These are phyloP conservation scores for Silurus aristotelis DNA, from an alignment of 2,797 vertebrate species.

Conservation along the genomic window DNA sequence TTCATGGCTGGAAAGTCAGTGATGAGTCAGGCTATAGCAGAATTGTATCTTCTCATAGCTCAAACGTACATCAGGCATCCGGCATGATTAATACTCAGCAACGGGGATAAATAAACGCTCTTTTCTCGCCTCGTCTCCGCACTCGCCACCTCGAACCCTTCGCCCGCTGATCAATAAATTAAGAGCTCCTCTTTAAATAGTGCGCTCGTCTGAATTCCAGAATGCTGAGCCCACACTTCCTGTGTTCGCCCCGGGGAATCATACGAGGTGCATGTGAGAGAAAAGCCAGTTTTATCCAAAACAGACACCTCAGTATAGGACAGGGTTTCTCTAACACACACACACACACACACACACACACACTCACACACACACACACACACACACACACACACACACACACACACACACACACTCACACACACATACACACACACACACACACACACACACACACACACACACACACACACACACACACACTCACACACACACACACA, in stretches of 20 bases:
- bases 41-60: constrained; percentile 47
- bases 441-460: too few species aligned
- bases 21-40: constrained; percentile 46
- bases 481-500: background rate
- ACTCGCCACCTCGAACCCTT: constrained; percentile 38
- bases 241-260: constrained; percentile 47
- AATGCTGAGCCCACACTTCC: constrained; percentile 58
- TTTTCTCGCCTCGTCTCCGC: constrained; percentile 51
- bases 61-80: constrained; percentile 46
- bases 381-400: background rate
- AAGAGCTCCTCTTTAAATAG: constrained; percentile 60
- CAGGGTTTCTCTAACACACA: constrained; percentile 8
- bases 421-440: background rate
- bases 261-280: constrained; percentile 26
- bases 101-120: constrained; percentile 57
- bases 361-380: background rate
- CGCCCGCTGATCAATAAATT: constrained; percentile 64
- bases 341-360: background rate
- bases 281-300: background rate
- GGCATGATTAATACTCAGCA: constrained; percentile 56
- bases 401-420: background rate
- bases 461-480: background rate
- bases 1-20: constrained; percentile 40
- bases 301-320: background rate
- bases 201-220: constrained; percentile 56